Evolutionary conservation across 2,113 vertebrate species (phyloP).

Genomic region (Trochalopteron elliotii): DNA sequence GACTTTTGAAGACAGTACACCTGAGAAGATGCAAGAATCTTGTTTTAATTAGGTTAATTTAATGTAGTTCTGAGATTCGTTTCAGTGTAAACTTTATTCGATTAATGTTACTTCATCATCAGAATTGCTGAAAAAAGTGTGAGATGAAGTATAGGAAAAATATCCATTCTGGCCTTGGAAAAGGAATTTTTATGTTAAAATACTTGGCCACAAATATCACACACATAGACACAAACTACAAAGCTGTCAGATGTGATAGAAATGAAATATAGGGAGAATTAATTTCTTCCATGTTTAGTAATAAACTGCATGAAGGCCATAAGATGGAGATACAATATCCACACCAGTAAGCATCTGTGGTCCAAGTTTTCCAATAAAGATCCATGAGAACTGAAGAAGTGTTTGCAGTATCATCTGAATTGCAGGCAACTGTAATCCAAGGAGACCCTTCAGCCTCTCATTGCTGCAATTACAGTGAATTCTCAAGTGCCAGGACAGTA

Average conservation of each 20-base stretch:
- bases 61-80: not conserved
- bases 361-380: not conserved
- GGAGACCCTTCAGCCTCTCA: not conserved
- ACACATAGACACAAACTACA: not conserved
- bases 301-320: not conserved
- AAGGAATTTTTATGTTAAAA: slow-evolving; percentile 20
- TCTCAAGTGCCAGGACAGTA: not conserved
- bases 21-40: not conserved
- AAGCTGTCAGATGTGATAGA: slow-evolving; percentile 24
- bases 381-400: not conserved
- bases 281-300: slow-evolving; percentile 28
- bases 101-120: not conserved
- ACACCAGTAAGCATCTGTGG: not conserved
- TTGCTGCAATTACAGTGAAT: not conserved
- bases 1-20: not conserved
- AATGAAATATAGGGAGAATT: not conserved
- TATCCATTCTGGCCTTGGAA: not conserved
- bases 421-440: not conserved
- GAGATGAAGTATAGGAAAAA: not conserved
- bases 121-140: not conserved
- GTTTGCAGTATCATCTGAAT: not conserved
- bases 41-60: not conserved
- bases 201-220: not conserved
- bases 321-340: not conserved
- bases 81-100: not conserved